Evolutionary conservation across 2,888 invertebrate genomes (phyloP).

Genomic region (Drosophila putrida): DNA sequence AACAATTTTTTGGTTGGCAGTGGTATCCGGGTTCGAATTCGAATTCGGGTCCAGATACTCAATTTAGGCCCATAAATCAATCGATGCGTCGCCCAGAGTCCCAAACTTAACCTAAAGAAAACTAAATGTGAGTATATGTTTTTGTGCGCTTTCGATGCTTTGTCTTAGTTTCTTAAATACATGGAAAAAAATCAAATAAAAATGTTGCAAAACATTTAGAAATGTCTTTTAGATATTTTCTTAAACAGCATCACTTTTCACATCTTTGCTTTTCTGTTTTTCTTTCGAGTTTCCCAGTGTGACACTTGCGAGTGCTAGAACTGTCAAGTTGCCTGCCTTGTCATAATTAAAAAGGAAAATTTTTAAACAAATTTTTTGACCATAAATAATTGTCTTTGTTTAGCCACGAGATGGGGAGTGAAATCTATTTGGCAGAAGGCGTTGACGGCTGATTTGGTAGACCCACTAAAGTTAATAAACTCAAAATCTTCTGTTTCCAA

Average conservation of each 20-base stretch:
- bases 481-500: conserved; percentile 28
- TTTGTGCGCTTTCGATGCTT: conserved; percentile 25
- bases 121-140: conserved; percentile 10
- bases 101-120: conserved; percentile 46
- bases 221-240: conserved; percentile 26
- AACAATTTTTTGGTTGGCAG: conserved; percentile 44
- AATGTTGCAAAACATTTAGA: conserved; percentile 73
- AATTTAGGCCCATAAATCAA: conserved; percentile 84
- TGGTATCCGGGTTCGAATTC: conserved; percentile 47
- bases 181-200: conserved; percentile 44
- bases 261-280: conserved; percentile 9
- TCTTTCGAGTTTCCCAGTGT: conserved; percentile 22
- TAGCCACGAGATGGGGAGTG: conserved; percentile 25
- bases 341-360: conserved; percentile 76
- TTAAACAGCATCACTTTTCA: conserved; percentile 3
- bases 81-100: conserved; percentile 68
- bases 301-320: conserved; percentile 65
- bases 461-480: conserved; percentile 55
- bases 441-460: conserved; percentile 70
- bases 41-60: conserved; percentile 56
- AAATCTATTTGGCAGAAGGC: conserved; percentile 72
- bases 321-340: conserved; percentile 77
- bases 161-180: conserved; percentile 29
- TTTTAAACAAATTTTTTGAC: conserved; percentile 54
- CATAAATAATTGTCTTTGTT: conserved; percentile 57